These are phyloP conservation scores for Aradus depressus DNA, from an alignment of 2,888 invertebrate genomes.

Conservation along the genomic window DNA sequence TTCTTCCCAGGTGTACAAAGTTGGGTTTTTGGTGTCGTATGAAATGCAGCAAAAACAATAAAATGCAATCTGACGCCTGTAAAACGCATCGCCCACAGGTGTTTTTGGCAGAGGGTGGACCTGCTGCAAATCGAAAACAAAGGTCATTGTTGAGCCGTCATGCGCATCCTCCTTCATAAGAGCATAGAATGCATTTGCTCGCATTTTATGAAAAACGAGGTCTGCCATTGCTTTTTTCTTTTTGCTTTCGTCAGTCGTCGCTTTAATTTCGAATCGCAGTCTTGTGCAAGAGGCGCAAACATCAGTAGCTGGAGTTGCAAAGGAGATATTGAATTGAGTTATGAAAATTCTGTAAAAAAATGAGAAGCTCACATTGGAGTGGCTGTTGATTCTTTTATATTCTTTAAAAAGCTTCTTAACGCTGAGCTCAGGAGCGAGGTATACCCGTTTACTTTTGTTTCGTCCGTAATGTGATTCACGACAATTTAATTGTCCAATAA, in stretches of 20 bases:
- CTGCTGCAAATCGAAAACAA: constrained; percentile 5
- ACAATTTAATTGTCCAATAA: constrained; percentile 3
- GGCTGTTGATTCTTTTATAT: background rate
- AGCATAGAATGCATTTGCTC: background rate
- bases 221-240: no score
- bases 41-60: constrained; percentile 8
- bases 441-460: constrained; percentile 4
- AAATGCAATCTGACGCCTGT: constrained; percentile 5
- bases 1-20: constrained; percentile 9
- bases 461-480: constrained; percentile 6
- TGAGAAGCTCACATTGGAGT: constrained; percentile 1
- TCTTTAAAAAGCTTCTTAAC: constrained; percentile 3
- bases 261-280: background rate
- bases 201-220: background rate
- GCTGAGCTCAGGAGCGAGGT: constrained; percentile 1
- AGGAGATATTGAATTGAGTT: constrained; percentile 6
- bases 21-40: constrained; percentile 1
- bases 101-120: constrained; percentile 6
- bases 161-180: background rate
- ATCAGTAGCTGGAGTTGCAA: constrained; percentile 7
- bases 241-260: background rate
- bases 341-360: constrained; percentile 7
- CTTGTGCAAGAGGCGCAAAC: constrained; percentile 9
- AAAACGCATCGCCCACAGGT: constrained; percentile 8
- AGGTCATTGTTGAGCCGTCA: background rate